Conservation (phyloP, 2,113 vertebrate species). For the Myiopsitta monachus region DNA sequence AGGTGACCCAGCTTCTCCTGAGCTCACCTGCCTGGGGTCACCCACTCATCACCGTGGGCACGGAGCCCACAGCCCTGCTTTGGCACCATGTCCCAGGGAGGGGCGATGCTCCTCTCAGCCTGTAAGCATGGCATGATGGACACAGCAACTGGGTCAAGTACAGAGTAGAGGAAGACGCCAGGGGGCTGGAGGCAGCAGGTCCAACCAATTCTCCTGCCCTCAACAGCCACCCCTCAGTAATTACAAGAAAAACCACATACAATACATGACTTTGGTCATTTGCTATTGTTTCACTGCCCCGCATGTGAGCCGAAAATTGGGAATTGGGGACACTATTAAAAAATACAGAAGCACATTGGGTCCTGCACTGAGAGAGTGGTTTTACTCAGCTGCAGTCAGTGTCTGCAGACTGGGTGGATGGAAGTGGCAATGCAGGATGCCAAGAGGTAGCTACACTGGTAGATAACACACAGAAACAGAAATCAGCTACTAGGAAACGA, state of each 20-base stretch:
- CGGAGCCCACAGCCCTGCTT: not conserved
- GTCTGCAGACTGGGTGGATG: not conserved
- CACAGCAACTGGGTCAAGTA: not conserved
- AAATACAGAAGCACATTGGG: slow-evolving; percentile 7
- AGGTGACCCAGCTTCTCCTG: not conserved
- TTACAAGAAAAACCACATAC: slow-evolving; percentile 27
- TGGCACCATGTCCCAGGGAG: rapidly evolving
- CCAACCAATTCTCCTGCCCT: not conserved
- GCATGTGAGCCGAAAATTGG: not conserved
- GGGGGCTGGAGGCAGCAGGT: not conserved
- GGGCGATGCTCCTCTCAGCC: rapidly evolving
- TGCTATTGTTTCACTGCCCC: slow-evolving; percentile 23
- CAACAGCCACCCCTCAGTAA: not conserved
- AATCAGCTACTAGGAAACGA: not conserved
- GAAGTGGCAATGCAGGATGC: not conserved
- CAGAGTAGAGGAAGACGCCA: rapidly evolving
- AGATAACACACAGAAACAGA: not conserved
- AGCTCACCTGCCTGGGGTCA: not conserved
- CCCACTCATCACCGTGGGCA: too few relatives aligned
- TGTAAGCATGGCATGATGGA: rapidly evolving
- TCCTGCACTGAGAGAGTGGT: not conserved
- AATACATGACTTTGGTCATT: slow-evolving; percentile 31
- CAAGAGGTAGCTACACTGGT: not conserved
- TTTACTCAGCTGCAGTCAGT: not conserved
- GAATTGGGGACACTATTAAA: slow-evolving; percentile 24